A percentile compares a stretch with the other conserved stretches of the same genome.
phyloP scores from a whole-genome alignment of 2,888 invertebrate genomes.

The Chamaedrilus cognettii region DNA sequence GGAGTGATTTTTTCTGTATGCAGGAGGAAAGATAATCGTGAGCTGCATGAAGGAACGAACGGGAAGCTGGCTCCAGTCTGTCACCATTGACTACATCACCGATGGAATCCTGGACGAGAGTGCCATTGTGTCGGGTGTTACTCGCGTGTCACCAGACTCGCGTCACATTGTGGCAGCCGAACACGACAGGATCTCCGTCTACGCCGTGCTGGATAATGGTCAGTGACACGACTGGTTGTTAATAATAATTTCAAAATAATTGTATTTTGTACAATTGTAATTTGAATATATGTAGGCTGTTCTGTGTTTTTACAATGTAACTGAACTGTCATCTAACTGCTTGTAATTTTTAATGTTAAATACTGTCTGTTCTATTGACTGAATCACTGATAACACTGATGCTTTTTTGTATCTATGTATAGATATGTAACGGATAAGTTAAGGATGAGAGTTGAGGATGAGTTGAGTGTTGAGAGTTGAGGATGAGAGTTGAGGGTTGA shows the following conservation, averaged over 20 bases:
- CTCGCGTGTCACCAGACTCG: constrained; percentile 25
- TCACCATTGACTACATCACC: constrained; percentile 28
- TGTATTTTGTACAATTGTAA: not conserved
- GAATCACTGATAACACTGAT: too few species aligned
- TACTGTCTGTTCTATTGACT: too few species aligned
- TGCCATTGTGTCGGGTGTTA: not conserved
- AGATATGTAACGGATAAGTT: too few species aligned
- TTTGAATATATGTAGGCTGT: too few species aligned
- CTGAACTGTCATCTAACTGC: not conserved
- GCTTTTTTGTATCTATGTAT: too few species aligned
- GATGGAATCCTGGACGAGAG: constrained; percentile 18
- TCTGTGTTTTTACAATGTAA: not conserved
- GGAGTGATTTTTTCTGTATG: not conserved
- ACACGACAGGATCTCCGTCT: not conserved
- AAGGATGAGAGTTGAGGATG: too few species aligned
- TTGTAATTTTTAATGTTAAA: not conserved
- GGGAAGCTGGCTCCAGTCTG: not conserved
- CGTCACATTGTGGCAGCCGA: constrained; percentile 19
- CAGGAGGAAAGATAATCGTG: not conserved
- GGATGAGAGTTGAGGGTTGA: too few species aligned
- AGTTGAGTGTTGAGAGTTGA: too few species aligned
- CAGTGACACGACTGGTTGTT: too few species aligned
- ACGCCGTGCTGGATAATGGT: constrained; percentile 8
- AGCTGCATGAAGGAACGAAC: not conserved
- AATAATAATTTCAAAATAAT: not conserved